phyloP scores from a whole-genome alignment of 1,140 invertebrate genomes.

The Steinernema khuongi region DNA sequence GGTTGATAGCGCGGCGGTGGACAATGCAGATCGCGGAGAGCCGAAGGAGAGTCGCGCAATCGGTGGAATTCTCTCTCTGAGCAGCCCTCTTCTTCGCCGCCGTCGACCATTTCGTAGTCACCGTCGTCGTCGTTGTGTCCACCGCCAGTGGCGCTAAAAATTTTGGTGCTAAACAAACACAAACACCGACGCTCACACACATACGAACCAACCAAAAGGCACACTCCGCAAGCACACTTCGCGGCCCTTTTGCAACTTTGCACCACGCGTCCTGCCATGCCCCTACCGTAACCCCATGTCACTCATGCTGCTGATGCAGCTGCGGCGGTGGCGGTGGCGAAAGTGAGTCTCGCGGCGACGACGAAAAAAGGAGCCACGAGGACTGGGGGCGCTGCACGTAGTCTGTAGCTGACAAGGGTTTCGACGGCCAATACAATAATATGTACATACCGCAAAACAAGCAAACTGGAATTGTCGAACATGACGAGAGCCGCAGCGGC shows the following conservation, averaged over 20 bases:
- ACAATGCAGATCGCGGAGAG: slow-evolving; percentile 13
- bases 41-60: slow-evolving; percentile 13
- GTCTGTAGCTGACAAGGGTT: not conserved
- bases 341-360: not conserved
- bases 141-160: slow-evolving; percentile 11
- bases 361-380: not conserved
- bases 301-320: too few relatives aligned
- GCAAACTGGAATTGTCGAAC: slow-evolving; percentile 15
- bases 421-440: not conserved
- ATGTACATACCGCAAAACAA: slow-evolving; percentile 15
- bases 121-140: not conserved
- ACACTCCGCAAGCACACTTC: slow-evolving; percentile 4
- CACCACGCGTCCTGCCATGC: not conserved
- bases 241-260: not conserved
- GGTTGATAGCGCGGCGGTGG: not conserved
- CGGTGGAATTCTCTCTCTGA: slow-evolving; percentile 6
- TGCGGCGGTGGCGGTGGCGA: too few relatives aligned
- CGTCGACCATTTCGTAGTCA: too few relatives aligned
- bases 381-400: not conserved
- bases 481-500: too few relatives aligned
- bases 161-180: slow-evolving; percentile 15
- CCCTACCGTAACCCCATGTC: not conserved
- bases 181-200: slow-evolving; percentile 2
- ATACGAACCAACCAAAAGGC: slow-evolving; percentile 12
- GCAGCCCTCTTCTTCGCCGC: not conserved